These are phyloP conservation scores for Macquaria ambigua DNA, from an alignment of 2,113 vertebrate genomes.

Conservation along the genomic window DNA sequence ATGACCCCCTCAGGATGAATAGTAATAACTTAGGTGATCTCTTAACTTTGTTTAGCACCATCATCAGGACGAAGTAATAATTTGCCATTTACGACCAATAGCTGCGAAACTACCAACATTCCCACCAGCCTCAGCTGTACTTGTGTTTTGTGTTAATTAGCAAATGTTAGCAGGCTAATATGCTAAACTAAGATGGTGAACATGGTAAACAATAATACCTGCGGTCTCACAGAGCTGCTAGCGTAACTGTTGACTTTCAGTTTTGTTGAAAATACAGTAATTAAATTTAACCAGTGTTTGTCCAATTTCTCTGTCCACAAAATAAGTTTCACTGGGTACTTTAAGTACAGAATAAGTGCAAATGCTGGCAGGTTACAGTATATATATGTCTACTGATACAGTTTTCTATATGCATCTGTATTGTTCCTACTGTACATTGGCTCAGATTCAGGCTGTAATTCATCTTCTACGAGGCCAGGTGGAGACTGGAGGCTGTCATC, in stretches of 20 bases:
- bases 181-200: not conserved
- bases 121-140: not conserved
- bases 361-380: not conserved
- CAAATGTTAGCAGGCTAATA: not conserved
- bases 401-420: conserved; percentile 1
- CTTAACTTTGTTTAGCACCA: not conserved
- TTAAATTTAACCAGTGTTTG: not conserved
- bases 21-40: not conserved
- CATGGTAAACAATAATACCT: not conserved
- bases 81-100: not conserved
- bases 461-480: conserved; percentile 55
- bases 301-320: not conserved
- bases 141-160: not conserved
- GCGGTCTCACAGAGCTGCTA: not conserved
- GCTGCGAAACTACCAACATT: not conserved
- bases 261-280: not conserved
- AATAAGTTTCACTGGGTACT: not conserved
- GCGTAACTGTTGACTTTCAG: not conserved
- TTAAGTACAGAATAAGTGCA: not conserved
- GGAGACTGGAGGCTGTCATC: conserved; percentile 70
- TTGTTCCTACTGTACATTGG: conserved; percentile 6
- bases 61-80: not conserved
- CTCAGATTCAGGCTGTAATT: conserved; percentile 59
- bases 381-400: conserved; percentile 1
- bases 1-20: not conserved